Evolutionary conservation across 2,113 vertebrate species (phyloP), one percentile per base, ranked within the genome.

Genomic region (Ursus arctos): DNA sequence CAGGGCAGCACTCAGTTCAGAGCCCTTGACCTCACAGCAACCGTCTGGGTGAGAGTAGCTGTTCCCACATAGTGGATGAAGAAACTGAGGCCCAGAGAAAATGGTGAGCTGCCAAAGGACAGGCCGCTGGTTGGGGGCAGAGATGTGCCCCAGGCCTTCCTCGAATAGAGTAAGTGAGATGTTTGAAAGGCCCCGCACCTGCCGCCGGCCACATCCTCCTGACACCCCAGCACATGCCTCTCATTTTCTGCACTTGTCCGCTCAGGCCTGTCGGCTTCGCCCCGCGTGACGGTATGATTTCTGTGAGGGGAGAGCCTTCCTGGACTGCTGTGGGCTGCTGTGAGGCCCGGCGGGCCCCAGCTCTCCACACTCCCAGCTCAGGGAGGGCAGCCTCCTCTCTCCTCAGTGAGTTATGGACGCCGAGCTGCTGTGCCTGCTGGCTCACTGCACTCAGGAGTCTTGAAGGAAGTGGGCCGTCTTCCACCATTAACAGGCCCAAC

Each of bases 401-500:
- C 2, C 33, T 53, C 33, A 1, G 43, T 49, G 51, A 22, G 51
- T 8, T 49, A 10, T n/a, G 93, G 79, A 24, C 0, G 1, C 47
- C 0, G 22, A 77, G 43, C 11, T 4, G 43, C 89, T 13, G 79
- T 0, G 0, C 7, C 10, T 55, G 69, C 47, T 22, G n/a, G n/a
- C 2, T 0, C 2, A n/a, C 6, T 7, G 40, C 15, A 1, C 65
- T 7, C 11, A 4, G 71, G 63, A n/a, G 36, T 28, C 63, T 28
- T 22, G 1, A 21, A 26, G 74, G 55, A n/a, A 61, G 53, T 67
- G 10, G 57, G 16, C 47, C 83, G 33, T 6, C 26, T n/a, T 8
- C 0, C 1, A 0, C 14, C 67, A 31, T 11, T 10, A 67, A 51
- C 11, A 0, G 7, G 10, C 36, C 6, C 0, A 4, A 16, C 51